Conservation (phyloP, 2,888 invertebrate genomes). For the Eristalis pertinax region DNA sequence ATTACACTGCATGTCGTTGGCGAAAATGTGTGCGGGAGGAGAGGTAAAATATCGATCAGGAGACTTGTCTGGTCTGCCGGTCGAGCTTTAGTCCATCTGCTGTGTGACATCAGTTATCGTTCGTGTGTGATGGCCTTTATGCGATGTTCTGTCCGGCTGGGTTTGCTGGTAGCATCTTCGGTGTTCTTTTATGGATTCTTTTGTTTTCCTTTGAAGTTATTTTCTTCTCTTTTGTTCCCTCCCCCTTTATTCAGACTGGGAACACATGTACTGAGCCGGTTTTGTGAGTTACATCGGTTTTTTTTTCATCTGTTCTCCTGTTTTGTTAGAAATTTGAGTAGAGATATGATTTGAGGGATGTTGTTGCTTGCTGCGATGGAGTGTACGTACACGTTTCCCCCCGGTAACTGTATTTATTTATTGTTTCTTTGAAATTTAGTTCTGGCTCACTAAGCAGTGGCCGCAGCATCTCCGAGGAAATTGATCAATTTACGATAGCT, state of each 20-base stretch:
- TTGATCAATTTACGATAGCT: neutral
- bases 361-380: neutral
- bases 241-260: neutral
- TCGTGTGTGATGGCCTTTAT: conserved; percentile 25
- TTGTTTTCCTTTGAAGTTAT: conserved; percentile 26
- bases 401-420: neutral
- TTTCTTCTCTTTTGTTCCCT: neutral
- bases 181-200: conserved; percentile 56
- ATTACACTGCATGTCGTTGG: neutral
- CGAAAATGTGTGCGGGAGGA: neutral
- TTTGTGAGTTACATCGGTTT: conserved; percentile 22
- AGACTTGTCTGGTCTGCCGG: conserved; percentile 14
- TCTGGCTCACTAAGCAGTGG: neutral
- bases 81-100: conserved; percentile 29
- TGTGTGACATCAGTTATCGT: conserved; percentile 35
- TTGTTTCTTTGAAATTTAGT: neutral
- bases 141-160: neutral
- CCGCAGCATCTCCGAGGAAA: neutral
- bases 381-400: neutral
- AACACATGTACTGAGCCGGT: conserved; percentile 53
- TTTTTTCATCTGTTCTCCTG: neutral
- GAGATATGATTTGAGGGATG: conserved; percentile 7
- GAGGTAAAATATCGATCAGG: conserved; percentile 1
- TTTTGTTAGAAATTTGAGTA: conserved; percentile 42
- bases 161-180: conserved; percentile 14